These are phyloP conservation scores for Poecilia wingei DNA, from an alignment of 2,797 vertebrate species.

Conservation along the genomic window DNA sequence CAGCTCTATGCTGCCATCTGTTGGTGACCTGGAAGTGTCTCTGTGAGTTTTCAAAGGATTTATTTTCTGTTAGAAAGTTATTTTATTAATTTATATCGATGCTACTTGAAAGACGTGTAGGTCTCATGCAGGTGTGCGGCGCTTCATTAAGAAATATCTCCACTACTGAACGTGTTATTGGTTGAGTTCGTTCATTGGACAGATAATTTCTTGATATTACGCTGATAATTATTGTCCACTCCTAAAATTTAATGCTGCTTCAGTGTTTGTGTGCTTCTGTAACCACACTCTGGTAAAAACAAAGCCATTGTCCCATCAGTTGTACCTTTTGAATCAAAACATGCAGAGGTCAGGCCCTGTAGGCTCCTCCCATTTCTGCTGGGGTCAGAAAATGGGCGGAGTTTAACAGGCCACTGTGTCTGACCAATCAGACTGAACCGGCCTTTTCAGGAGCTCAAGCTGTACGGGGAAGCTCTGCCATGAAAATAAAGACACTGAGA, in stretches of 20 bases:
- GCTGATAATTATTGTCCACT: too few species aligned
- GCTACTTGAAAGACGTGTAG: too few species aligned
- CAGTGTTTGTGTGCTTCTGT: neutral
- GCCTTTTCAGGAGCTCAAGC: neutral
- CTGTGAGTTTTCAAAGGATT: too few species aligned
- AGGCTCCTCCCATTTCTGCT: neutral
- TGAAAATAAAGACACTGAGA: neutral
- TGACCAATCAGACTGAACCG: neutral
- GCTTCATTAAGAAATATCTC: too few species aligned
- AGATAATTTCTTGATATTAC: too few species aligned
- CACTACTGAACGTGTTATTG: too few species aligned
- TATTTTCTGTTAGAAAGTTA: too few species aligned
- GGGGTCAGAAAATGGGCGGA: neutral
- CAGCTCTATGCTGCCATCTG: too few species aligned
- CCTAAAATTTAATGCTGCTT: neutral
- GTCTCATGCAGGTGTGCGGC: too few species aligned
- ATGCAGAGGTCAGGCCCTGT: neutral
- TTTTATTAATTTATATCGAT: rapidly evolving
- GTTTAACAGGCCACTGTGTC: neutral
- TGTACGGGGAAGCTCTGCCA: neutral
- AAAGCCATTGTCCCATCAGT: neutral
- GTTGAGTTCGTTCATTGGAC: too few species aligned
- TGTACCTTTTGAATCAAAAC: too few species aligned
- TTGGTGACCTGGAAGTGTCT: too few species aligned
- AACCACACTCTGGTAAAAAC: neutral